Evolutionary conservation across 2,113 vertebrate genomes (phyloP), one percentile per base, ranked within the genome.

Genomic region (Trachemys scripta): DNA sequence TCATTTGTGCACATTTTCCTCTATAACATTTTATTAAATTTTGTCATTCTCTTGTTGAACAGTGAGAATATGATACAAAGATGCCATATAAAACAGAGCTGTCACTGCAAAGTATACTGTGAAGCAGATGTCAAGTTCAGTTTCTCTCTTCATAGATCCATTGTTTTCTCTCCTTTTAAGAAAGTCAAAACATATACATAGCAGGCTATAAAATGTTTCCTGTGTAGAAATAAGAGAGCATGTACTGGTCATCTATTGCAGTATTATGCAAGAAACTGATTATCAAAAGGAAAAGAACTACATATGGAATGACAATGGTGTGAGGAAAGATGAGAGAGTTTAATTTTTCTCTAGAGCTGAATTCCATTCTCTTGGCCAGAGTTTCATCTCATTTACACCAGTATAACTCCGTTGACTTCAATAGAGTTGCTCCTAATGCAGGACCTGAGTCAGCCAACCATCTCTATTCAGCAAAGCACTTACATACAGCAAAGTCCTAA

Each of bases 1-100:
- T 93, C 75, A 82, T 72, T 89, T 89, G 83, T 89, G 56, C 89
- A 24, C 49, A 82, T 84, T 94, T 93, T 27, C n/a, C 13, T 79
- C 25, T 85, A 50, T 16, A 49, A 25, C 20, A 72, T 79, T 89
- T 91, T 84, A 82, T 91, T 89, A 94, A 91, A 85, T 84, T 54
- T 93, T 78, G 19, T 57, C 53, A n/a, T 84, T 80, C 22, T 79
- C 22, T 20, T 80, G 24, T 69, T 90, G 53, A 1, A 0, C 35
- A 38, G 45, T 29, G 57, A 29, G 12, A 89, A 17, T 79, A 49
- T 27, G 72, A 79, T 0, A 0, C 54, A 89, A 87, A 93, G 31
- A 79, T 8, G 45, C 24, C 8, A 85, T 35, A 83, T 12, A 87
- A 59, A 91, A 78, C 22, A 87, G 27, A 87, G 5, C 16, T 69